Conservation (phyloP, 1,140 invertebrate species). For the Pseudoatta argentina region DNA sequence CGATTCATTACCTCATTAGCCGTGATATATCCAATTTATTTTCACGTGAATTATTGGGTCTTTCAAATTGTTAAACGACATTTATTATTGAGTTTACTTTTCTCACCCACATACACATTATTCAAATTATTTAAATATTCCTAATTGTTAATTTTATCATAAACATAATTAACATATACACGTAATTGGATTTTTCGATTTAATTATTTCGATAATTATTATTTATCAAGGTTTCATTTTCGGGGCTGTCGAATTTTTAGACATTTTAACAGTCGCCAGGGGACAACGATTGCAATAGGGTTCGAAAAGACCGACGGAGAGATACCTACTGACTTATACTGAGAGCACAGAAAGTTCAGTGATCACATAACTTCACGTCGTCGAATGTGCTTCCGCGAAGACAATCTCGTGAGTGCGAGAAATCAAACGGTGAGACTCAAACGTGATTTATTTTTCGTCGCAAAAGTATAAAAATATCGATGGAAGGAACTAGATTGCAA, state of each 20-base stretch:
- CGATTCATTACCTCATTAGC: neutral
- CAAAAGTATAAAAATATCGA: slow-evolving; percentile 9
- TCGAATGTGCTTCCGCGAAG: slow-evolving; percentile 12
- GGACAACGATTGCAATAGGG: neutral
- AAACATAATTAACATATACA: neutral
- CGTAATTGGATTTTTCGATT: neutral
- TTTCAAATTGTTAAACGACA: neutral
- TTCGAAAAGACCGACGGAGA: too few relatives aligned
- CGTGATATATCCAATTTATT: neutral
- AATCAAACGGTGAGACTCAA: slow-evolving; percentile 5
- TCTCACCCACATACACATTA: too few relatives aligned
- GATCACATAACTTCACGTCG: slow-evolving; percentile 13
- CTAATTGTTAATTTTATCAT: neutral
- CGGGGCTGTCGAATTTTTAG: neutral
- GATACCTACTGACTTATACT: neutral
- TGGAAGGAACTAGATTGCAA: slow-evolving; percentile 8
- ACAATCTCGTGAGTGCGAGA: slow-evolving; percentile 37
- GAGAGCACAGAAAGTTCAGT: slow-evolving; percentile 1
- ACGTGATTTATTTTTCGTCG: slow-evolving; percentile 11
- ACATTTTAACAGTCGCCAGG: neutral
- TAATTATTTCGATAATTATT: neutral
- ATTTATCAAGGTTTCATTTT: neutral
- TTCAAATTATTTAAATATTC: slow-evolving; percentile 1
- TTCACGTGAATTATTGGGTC: neutral
- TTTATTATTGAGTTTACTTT: neutral